Conservation (phyloP, 2,888 invertebrate species). For the Troides aeacus region DNA sequence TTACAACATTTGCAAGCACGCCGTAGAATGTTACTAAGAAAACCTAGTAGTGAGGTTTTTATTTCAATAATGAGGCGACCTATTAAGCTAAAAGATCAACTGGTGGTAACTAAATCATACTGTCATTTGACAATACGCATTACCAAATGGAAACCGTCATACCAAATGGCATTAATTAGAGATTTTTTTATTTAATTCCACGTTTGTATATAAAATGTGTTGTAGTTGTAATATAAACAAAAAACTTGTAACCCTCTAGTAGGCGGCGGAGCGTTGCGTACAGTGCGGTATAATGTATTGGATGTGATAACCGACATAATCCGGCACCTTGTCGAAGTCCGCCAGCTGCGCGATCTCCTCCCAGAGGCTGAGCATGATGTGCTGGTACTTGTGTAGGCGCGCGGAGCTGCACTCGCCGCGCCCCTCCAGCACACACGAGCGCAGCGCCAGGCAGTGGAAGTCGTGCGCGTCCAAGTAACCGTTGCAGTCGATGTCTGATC, state of each 20-base stretch:
- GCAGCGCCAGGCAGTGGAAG: constrained; percentile 89
- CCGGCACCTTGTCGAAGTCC: constrained; percentile 90
- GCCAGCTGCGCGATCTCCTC: constrained; percentile 92
- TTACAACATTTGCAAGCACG: too few species aligned
- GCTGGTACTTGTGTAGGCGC: constrained; percentile 88
- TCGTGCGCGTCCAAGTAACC: constrained; percentile 90
- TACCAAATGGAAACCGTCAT: too few species aligned
- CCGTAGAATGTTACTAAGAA: too few species aligned
- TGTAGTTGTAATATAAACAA: background rate
- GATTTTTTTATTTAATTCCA: too few species aligned
- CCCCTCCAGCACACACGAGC: constrained; percentile 90
- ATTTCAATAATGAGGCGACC: too few species aligned
- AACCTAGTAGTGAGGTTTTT: too few species aligned
- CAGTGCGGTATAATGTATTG: constrained; percentile 48
- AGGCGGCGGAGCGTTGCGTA: constrained; percentile 32
- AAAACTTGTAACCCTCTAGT: constrained; percentile 32
- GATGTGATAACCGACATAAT: constrained; percentile 75
- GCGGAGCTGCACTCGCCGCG: constrained; percentile 88
- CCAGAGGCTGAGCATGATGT: constrained; percentile 91
- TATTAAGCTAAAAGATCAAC: too few species aligned
- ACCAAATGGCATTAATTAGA: too few species aligned
- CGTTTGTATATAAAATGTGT: too few species aligned
- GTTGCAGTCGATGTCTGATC: constrained; percentile 90
- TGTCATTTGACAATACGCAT: too few species aligned
- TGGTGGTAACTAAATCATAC: too few species aligned